Conservation (phyloP, 2,113 vertebrate species). For the Regulus satrapa region DNA sequence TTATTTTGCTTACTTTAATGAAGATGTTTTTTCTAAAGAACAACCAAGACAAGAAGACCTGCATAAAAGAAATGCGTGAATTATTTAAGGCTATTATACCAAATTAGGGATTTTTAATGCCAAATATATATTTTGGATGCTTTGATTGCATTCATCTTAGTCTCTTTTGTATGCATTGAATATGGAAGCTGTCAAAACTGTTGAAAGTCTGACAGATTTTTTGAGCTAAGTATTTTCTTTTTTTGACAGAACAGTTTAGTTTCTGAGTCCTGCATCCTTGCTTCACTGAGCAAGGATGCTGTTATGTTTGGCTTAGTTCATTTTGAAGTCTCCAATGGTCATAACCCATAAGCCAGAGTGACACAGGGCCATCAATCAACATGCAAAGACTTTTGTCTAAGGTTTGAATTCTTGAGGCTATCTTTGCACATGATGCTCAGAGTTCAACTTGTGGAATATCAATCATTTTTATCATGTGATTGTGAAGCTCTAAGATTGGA, state of each 20-base stretch:
- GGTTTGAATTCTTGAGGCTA: neutral
- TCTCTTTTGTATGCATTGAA: conserved; percentile 53
- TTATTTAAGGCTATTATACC: conserved; percentile 14
- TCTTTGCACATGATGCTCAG: neutral
- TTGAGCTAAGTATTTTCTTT: conserved; percentile 64
- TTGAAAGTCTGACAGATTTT: conserved; percentile 71
- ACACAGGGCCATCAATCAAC: conserved; percentile 80
- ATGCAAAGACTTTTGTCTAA: neutral
- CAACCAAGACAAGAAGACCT: neutral
- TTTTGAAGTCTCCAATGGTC: conserved; percentile 68
- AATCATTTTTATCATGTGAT: conserved; percentile 9
- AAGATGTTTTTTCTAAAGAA: neutral
- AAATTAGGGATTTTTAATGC: conserved; percentile 10
- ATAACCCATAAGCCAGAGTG: conserved; percentile 71
- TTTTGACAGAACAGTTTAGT: conserved; percentile 69
- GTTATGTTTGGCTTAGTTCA: conserved; percentile 66
- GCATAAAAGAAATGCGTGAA: neutral
- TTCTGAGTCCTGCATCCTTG: conserved; percentile 56
- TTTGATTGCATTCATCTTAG: conserved; percentile 39
- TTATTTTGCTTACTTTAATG: neutral
- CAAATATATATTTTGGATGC: neutral
- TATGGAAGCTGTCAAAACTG: conserved; percentile 64
- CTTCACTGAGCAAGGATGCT: conserved; percentile 63
- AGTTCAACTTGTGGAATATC: neutral
- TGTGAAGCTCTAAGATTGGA: neutral